Evolutionary conservation across 2,113 vertebrate species (phyloP).

Genomic region (Sciurus niger): DNA sequence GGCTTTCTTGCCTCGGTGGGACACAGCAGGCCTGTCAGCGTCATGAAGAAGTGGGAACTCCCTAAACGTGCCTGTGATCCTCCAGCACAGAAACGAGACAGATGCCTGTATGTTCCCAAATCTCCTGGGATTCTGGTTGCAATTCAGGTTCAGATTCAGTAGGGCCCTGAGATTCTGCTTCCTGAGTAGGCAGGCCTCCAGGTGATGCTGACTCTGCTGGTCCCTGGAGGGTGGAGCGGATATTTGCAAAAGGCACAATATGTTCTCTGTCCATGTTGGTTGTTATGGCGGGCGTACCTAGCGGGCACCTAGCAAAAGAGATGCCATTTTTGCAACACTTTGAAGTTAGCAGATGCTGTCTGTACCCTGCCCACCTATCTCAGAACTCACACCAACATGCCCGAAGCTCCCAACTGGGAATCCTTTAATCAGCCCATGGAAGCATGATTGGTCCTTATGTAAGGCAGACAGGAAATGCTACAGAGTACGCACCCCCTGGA

Average conservation of each 20-base stretch:
- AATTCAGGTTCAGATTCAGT: neutral
- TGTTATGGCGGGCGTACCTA: neutral
- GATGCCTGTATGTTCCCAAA: neutral
- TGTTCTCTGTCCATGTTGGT: neutral
- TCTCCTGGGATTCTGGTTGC: neutral
- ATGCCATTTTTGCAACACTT: neutral
- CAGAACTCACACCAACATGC: neutral
- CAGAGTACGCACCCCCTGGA: neutral
- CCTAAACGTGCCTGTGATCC: too few relatives aligned
- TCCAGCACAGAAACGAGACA: neutral
- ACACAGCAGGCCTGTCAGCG: too few relatives aligned
- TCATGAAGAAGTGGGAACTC: too few relatives aligned
- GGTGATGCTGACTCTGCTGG: neutral
- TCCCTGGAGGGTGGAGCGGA: neutral
- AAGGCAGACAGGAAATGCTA: neutral
- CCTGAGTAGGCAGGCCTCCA: neutral
- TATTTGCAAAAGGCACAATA: neutral
- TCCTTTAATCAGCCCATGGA: neutral
- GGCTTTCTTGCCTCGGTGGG: neutral
- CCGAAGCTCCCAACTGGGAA: neutral
- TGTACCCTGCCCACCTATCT: neutral
- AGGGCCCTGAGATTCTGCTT: neutral
- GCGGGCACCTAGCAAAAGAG: neutral
- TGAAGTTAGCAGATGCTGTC: neutral
- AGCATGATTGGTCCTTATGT: neutral